These are phyloP conservation scores for Ennomos quercinarius DNA, from an alignment of 2,888 invertebrate genomes.

Conservation along the genomic window DNA sequence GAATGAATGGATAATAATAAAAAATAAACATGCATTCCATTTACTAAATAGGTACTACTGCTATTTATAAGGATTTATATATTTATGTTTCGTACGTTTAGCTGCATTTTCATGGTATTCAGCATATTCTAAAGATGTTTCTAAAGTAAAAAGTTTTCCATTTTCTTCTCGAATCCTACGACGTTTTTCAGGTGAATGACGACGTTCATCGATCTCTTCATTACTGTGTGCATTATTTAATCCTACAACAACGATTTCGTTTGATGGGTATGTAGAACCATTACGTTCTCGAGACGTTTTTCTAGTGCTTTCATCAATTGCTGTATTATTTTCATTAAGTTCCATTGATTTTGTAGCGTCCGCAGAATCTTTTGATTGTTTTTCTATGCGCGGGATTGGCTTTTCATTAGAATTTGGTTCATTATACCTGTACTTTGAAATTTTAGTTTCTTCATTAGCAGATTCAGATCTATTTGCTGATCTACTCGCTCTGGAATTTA, in stretches of 20 bases:
- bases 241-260: slow-evolving; percentile 19
- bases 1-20: too few relatives aligned
- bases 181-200: slow-evolving; percentile 5
- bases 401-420: slow-evolving; percentile 6
- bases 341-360: neutral
- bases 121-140: slow-evolving; percentile 49
- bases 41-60: too few relatives aligned
- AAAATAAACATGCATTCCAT: too few relatives aligned
- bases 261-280: slow-evolving; percentile 9
- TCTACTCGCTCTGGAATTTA: slow-evolving; percentile 1
- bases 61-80: slow-evolving; percentile 24
- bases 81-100: slow-evolving; percentile 11
- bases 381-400: neutral
- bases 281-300: slow-evolving; percentile 7
- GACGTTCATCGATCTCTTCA: neutral
- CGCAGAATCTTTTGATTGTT: neutral
- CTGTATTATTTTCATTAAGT: neutral
- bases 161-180: slow-evolving; percentile 42
- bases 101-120: slow-evolving; percentile 50
- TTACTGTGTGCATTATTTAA: slow-evolving; percentile 13
- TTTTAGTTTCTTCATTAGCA: neutral
- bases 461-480: slow-evolving; percentile 1
- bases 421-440: neutral
- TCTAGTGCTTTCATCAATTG: slow-evolving; percentile 2
- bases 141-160: slow-evolving; percentile 40